Evolutionary conservation across 2,888 invertebrate species (phyloP).

Genomic region (Tupiocoris notatus): DNA sequence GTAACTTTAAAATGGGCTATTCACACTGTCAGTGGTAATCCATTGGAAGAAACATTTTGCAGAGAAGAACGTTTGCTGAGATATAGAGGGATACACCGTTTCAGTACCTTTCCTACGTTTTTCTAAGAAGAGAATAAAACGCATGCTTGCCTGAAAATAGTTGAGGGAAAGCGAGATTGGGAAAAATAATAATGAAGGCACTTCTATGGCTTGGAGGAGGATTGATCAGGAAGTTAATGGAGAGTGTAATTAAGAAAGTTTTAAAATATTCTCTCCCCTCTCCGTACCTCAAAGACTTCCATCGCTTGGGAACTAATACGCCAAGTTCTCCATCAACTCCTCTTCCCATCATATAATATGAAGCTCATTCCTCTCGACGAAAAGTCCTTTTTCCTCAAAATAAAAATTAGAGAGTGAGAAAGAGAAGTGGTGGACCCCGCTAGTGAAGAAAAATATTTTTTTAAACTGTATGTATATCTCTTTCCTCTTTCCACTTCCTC

Average conservation of each 20-base stretch:
- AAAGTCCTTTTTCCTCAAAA: neutral
- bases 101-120: too few species aligned
- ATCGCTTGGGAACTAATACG: conserved; percentile 38
- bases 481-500: neutral
- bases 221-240: conserved; percentile 46
- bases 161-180: too few species aligned
- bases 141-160: too few species aligned
- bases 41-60: too few species aligned
- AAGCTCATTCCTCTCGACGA: neutral
- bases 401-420: conserved; percentile 5
- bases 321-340: conserved; percentile 38
- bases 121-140: too few species aligned
- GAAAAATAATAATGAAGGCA: too few species aligned
- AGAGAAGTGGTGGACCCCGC: neutral
- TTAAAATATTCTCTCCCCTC: conserved; percentile 44
- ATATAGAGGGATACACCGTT: too few species aligned
- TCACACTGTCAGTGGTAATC: too few species aligned
- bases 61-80: too few species aligned
- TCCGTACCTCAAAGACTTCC: neutral
- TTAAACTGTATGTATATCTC: neutral
- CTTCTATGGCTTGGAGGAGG: neutral
- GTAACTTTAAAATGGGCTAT: too few species aligned
- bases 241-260: conserved; percentile 47
- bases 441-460: conserved; percentile 7
- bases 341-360: conserved; percentile 14